Evolutionary conservation across 2,888 invertebrate species (phyloP), one percentile per base, ranked within the genome.

Genomic region (Tiphia femorata): DNA sequence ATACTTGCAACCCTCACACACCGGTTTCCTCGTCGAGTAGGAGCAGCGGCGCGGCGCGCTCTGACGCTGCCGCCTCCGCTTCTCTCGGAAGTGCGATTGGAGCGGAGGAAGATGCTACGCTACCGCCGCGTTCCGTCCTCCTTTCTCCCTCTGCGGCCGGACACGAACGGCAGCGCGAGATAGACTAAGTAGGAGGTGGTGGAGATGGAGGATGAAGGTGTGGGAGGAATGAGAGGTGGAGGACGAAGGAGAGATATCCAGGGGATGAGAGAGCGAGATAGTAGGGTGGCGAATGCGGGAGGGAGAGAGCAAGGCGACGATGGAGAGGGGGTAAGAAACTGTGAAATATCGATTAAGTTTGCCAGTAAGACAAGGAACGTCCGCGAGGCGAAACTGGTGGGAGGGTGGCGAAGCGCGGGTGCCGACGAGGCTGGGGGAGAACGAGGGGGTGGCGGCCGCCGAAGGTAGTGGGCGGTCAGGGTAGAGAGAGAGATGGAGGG

Each of bases 311-410:
- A 43, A 53, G 44, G 25, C 63, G 53, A 48, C 62, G 64, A 61
- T 58, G 59, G 66, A 73, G 82, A 76, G 82, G 81, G 82, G 80
- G 82, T 82, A 83, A 82, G 83, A 83, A 83, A 83, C 83, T 83
- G 83, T 83, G 83, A 83, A 83, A 83, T 83, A 83, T 82, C 83
- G 83, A 83, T 82, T 82, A 83, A 83, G 83, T 82, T 82, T 83
- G 82, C 83, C 80, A 80, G 82, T 81, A 83, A 82, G 83, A 83
- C 83, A 83, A 83, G 82, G 82, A 82, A 80, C 80, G 82, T 80
- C 81, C 81, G 74, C 75, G 77, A 77, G 76, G 76, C 72, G 77
- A 64, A 65, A 64, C 65, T 58, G 38, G 57, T 58, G 53, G 59
- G 54, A 53, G 62, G 59, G 71, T 55, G 57, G 62, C 41, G 33